Evolutionary conservation across 30 jellyfish, hydroid and myxozoan species (phyloP).

Genomic region (Rhopilema esculentum): DNA sequence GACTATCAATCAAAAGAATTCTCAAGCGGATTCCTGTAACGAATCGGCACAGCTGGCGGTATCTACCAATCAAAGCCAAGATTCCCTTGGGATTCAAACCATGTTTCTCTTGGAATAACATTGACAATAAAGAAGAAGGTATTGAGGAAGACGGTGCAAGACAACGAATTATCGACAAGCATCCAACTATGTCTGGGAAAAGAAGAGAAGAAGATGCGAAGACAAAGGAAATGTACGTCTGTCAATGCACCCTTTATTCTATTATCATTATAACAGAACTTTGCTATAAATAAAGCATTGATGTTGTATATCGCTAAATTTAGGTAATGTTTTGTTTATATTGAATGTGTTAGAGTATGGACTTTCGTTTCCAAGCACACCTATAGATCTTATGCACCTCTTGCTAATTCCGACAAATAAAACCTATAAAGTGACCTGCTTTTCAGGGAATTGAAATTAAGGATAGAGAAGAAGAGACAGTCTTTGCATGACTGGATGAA

Average conservation of each 20-base stretch:
- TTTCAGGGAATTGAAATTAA: conserved; percentile 40
- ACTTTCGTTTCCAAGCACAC: too few species aligned
- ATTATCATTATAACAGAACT: too few species aligned
- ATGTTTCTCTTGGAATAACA: too few species aligned
- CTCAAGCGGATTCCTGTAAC: background rate
- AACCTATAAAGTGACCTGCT: too few species aligned
- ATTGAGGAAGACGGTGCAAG: conserved; percentile 40
- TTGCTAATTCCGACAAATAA: too few species aligned
- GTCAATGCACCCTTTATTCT: background rate
- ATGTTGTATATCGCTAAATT: too few species aligned
- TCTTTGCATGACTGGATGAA: conserved; percentile 73
- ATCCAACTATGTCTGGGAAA: conserved; percentile 36
- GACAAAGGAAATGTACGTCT: conserved; percentile 19
- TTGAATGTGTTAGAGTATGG: too few species aligned
- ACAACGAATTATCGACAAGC: conserved; percentile 23
- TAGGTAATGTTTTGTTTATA: too few species aligned
- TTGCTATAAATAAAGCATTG: background rate
- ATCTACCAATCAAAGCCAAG: background rate
- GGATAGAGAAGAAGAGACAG: conserved; percentile 59
- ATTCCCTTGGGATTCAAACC: background rate
- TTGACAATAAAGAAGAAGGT: background rate
- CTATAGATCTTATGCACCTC: too few species aligned
- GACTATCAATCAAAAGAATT: background rate
- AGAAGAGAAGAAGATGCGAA: conserved; percentile 42
- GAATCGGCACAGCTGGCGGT: background rate